phyloP scores from a whole-genome alignment of 2,888 invertebrate species.

The Metallyticus violacea region DNA sequence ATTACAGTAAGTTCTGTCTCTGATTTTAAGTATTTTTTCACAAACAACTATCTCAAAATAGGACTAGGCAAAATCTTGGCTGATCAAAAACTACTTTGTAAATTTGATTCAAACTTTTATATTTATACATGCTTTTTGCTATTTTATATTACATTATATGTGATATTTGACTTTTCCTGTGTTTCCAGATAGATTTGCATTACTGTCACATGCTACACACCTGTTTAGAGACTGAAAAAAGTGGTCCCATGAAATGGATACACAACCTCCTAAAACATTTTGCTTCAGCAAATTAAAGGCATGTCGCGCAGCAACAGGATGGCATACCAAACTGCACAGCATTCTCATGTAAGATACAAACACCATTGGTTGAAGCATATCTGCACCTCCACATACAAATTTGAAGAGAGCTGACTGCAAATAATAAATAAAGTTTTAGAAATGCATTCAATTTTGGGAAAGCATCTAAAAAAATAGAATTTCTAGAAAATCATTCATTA shows the following conservation, averaged over 20 bases:
- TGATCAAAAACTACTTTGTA: too few species aligned
- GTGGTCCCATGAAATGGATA: constrained; percentile 76
- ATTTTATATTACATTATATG: too few species aligned
- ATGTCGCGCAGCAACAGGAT: constrained; percentile 70
- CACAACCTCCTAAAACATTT: constrained; percentile 53
- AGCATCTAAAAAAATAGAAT: too few species aligned
- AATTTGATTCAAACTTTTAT: too few species aligned
- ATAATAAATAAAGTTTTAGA: background rate
- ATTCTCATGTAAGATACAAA: constrained; percentile 86
- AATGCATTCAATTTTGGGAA: background rate
- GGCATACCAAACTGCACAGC: constrained; percentile 76
- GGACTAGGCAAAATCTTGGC: too few species aligned
- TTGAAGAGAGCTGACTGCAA: constrained; percentile 77
- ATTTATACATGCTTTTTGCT: too few species aligned
- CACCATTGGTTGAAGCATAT: constrained; percentile 76
- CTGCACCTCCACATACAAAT: constrained; percentile 85
- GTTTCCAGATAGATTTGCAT: too few species aligned
- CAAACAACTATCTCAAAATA: too few species aligned
- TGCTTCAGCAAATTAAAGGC: constrained; percentile 76
- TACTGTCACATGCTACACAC: constrained; percentile 34
- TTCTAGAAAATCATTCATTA: too few species aligned
- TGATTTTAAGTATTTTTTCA: too few species aligned
- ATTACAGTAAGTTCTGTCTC: too few species aligned
- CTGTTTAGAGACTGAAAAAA: constrained; percentile 72
- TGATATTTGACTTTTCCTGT: too few species aligned